phyloP scores from a whole-genome alignment of 2,888 invertebrate species.

The Drosophila suboccidentalis region DNA sequence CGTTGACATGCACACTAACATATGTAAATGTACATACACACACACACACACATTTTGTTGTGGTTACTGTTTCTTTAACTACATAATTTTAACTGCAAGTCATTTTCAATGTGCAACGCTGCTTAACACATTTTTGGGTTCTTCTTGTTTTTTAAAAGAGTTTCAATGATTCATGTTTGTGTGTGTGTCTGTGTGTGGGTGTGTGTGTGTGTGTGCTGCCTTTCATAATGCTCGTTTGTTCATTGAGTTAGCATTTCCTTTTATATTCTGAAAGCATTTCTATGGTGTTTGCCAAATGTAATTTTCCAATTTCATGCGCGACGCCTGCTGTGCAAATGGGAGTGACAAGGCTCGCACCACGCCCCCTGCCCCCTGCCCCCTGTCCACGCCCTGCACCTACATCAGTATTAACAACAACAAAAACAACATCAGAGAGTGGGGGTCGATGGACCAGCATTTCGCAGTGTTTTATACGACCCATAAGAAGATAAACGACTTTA shows the following conservation, averaged over 20 bases:
- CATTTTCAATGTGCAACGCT: conserved; percentile 22
- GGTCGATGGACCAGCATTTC: conserved; percentile 22
- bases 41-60: neutral
- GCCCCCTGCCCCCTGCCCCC: neutral
- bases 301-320: conserved; percentile 56
- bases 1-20: neutral
- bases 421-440: neutral
- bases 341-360: conserved; percentile 30
- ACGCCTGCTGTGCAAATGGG: conserved; percentile 55
- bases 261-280: conserved; percentile 51
- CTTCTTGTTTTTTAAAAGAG: conserved; percentile 26
- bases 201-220: conserved; percentile 11
- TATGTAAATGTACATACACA: too few species aligned
- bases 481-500: conserved; percentile 59
- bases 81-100: conserved; percentile 36
- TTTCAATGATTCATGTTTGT: neutral
- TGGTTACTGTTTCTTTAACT: conserved; percentile 26
- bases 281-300: conserved; percentile 47
- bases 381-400: neutral
- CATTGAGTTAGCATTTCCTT: conserved; percentile 54
- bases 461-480: conserved; percentile 55
- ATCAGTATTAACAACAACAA: conserved; percentile 10
- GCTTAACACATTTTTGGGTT: conserved; percentile 22
- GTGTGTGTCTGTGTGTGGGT: neutral
- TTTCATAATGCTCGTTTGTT: conserved; percentile 47